Conservation (phyloP, 1,140 invertebrate genomes). For the Tyrophagus putrescentiae region DNA sequence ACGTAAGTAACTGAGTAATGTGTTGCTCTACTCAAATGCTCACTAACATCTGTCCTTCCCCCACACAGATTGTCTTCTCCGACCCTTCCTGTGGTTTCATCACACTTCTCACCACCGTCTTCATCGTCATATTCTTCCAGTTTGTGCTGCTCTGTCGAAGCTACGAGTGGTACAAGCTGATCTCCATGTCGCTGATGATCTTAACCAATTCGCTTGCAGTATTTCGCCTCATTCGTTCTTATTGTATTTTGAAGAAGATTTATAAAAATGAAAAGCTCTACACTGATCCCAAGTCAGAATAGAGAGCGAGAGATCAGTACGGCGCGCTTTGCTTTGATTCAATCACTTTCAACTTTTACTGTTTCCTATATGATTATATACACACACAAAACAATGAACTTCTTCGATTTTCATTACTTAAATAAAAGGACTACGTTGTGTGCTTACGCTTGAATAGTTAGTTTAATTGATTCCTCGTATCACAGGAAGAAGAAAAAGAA, state of each 20-base stretch:
- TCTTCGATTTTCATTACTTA: background rate
- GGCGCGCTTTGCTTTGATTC: no score
- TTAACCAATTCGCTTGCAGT: constrained; percentile 80
- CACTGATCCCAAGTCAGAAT: constrained; percentile 8
- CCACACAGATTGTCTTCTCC: constrained; percentile 57
- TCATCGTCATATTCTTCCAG: constrained; percentile 55
- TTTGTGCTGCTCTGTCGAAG: constrained; percentile 57
- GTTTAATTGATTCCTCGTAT: background rate
- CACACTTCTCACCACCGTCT: constrained; percentile 53
- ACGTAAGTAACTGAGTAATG: constrained; percentile 46
- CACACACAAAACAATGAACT: background rate
- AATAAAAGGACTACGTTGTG: background rate
- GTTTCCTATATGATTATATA: background rate
- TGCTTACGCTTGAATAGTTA: background rate
- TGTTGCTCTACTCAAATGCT: background rate
- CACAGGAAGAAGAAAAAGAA: background rate
- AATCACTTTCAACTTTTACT: no score
- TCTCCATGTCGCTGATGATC: constrained; percentile 65
- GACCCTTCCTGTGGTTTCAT: constrained; percentile 68
- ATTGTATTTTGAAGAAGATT: constrained; percentile 61
- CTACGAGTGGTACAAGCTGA: constrained; percentile 74
- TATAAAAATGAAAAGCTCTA: constrained; percentile 48
- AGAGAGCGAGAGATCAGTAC: background rate
- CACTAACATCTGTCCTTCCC: background rate
- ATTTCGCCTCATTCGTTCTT: constrained; percentile 72